phyloP scores from a whole-genome alignment of 2,113 vertebrate genomes.

The Halichoerus grypus region DNA sequence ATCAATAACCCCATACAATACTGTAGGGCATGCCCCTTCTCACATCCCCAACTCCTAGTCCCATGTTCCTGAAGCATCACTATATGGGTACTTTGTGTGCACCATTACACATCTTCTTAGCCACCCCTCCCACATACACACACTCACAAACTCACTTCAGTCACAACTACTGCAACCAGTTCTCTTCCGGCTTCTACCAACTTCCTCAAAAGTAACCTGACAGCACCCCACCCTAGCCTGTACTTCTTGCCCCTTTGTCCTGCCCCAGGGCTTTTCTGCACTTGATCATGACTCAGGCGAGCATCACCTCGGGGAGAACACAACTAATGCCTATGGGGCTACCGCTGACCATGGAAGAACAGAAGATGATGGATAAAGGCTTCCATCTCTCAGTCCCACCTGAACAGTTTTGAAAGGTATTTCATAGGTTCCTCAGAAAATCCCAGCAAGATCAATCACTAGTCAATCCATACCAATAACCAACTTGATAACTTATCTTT shows the following conservation, averaged over 20 bases:
- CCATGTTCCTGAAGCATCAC: neutral
- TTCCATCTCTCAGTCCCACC: neutral
- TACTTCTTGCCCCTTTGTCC: neutral
- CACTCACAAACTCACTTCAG: neutral
- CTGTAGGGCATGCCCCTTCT: no score
- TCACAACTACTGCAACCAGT: neutral
- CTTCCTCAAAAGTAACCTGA: neutral
- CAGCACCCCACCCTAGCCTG: rapidly evolving
- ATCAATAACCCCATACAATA: no score
- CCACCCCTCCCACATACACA: neutral
- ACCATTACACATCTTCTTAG: neutral
- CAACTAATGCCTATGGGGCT: neutral
- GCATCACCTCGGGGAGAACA: no score
- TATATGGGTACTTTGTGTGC: neutral
- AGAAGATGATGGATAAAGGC: neutral
- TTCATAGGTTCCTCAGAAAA: neutral
- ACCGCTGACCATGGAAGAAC: neutral
- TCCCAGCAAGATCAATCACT: neutral
- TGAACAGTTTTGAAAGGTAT: neutral
- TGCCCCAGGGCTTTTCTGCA: neutral
- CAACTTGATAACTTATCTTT: neutral
- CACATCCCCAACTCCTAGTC: neutral
- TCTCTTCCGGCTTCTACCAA: neutral
- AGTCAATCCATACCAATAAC: neutral
- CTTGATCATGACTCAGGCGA: neutral